These are phyloP conservation scores for Drosophila kokeensis DNA, from an alignment of 2,888 invertebrate species.

Conservation along the genomic window DNA sequence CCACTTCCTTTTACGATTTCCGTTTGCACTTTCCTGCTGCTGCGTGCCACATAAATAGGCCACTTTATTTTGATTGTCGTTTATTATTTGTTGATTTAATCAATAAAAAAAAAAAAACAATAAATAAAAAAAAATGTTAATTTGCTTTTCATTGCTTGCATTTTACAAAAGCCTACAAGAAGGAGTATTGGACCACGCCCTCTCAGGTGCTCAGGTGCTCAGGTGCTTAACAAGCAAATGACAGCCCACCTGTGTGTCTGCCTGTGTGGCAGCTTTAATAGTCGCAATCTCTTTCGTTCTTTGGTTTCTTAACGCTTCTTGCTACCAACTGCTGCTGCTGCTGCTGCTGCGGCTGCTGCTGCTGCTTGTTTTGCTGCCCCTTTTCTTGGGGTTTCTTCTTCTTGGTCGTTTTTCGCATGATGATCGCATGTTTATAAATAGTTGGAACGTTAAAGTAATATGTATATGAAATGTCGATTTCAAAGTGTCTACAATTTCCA, in stretches of 20 bases:
- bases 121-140: not conserved
- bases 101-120: not conserved
- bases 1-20: not conserved
- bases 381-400: slow-evolving; percentile 29
- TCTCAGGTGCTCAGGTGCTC: slow-evolving; percentile 34
- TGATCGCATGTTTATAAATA: slow-evolving; percentile 80
- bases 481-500: slow-evolving; percentile 67
- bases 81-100: not conserved
- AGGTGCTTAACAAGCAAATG: slow-evolving; percentile 50
- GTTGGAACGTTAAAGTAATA: slow-evolving; percentile 64
- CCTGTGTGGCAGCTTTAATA: slow-evolving; percentile 50
- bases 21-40: slow-evolving; percentile 1
- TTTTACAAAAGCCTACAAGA: slow-evolving; percentile 1
- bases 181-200: slow-evolving; percentile 39
- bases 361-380: slow-evolving; percentile 16
- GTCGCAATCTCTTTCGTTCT: slow-evolving; percentile 35
- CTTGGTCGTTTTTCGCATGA: slow-evolving; percentile 45
- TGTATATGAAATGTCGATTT: slow-evolving; percentile 74
- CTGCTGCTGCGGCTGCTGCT: slow-evolving; percentile 27
- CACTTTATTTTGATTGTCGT: not conserved
- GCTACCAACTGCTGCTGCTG: slow-evolving; percentile 47
- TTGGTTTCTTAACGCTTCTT: slow-evolving; percentile 49
- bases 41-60: not conserved
- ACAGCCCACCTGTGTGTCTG: slow-evolving; percentile 38
- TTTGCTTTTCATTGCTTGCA: not conserved